Conservation (phyloP, 2,888 invertebrate species). For the Deilephila porcellus region DNA sequence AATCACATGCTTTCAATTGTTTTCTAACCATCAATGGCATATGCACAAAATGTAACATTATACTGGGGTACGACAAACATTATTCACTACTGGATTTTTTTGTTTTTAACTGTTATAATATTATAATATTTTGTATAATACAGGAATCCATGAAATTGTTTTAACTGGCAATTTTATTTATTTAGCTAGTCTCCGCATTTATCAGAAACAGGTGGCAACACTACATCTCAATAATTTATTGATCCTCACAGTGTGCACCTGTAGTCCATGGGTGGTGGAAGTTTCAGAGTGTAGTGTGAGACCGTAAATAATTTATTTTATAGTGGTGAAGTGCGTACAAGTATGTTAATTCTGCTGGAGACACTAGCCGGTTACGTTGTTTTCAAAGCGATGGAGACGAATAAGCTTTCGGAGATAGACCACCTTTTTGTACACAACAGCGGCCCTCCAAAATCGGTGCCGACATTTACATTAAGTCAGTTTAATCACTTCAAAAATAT, state of each 20-base stretch:
- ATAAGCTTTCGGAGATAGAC: not conserved
- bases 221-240: conserved; percentile 3
- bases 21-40: no score
- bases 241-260: not conserved
- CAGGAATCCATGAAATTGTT: not conserved
- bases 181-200: not conserved
- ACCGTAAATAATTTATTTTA: not conserved
- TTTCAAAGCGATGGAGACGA: not conserved
- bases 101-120: no score
- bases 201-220: not conserved
- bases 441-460: not conserved
- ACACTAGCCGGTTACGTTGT: not conserved
- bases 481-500: not conserved
- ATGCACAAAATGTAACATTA: no score
- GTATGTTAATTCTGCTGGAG: not conserved
- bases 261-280: not conserved
- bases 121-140: no score
- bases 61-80: no score
- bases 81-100: no score
- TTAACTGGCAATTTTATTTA: not conserved
- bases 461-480: not conserved
- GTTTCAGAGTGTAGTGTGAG: not conserved
- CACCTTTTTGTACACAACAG: not conserved
- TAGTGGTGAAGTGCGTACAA: not conserved
- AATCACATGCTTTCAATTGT: no score